These are phyloP conservation scores for Notolabrus celidotus DNA, from an alignment of 2,797 vertebrate species.

Conservation along the genomic window DNA sequence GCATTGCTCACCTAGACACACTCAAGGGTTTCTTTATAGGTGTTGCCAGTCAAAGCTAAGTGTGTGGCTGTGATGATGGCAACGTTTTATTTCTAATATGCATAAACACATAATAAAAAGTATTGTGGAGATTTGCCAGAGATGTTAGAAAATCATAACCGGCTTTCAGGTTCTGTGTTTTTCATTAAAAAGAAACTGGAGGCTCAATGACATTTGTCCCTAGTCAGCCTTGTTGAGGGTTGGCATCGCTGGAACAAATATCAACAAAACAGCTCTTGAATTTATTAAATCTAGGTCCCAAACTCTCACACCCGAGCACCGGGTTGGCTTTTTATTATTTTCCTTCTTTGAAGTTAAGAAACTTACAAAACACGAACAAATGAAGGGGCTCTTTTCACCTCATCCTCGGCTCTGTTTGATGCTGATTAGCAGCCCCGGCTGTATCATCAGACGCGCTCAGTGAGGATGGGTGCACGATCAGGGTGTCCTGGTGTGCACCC, in stretches of 20 bases:
- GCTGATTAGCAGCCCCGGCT: conserved; percentile 34
- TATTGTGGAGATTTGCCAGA: conserved; percentile 22
- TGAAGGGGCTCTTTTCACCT: conserved; percentile 25
- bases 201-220: conserved; percentile 40
- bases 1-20: background rate
- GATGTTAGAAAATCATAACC: conserved; percentile 28
- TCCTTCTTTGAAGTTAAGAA: conserved; percentile 33
- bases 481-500: conserved; percentile 13
- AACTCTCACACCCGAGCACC: conserved; percentile 25
- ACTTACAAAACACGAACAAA: conserved; percentile 34
- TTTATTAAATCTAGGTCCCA: conserved; percentile 45
- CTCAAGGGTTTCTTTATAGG: background rate
- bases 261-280: conserved; percentile 55
- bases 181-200: conserved; percentile 53
- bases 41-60: conserved; percentile 11
- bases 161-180: conserved; percentile 45
- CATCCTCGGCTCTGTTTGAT: conserved; percentile 9
- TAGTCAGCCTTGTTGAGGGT: conserved; percentile 21
- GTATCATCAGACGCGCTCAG: conserved; percentile 20
- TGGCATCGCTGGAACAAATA: conserved; percentile 42
- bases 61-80: conserved; percentile 5
- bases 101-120: conserved; percentile 15
- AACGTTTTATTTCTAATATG: conserved; percentile 21
- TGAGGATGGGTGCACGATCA: conserved; percentile 24
- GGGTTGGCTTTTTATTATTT: conserved; percentile 29